Evolutionary conservation across 2,113 vertebrate genomes (phyloP).

Genomic region (Saccopteryx leptura): DNA sequence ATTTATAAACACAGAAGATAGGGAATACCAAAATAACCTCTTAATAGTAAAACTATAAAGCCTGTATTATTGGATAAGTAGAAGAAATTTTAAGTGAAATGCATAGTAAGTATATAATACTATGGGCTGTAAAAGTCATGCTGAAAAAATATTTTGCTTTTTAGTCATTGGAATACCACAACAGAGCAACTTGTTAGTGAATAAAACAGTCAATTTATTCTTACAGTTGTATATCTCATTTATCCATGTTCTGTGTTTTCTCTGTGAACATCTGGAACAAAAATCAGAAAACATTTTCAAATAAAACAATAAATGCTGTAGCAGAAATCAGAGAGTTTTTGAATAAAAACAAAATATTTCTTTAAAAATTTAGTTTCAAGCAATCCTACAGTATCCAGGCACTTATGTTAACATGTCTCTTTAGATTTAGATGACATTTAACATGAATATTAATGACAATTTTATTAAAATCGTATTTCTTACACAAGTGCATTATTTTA

Average conservation of each 20-base stretch:
- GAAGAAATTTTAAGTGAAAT: neutral
- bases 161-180: slow-evolving; percentile 72
- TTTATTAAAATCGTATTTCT: slow-evolving; percentile 82
- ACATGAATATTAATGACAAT: slow-evolving; percentile 85
- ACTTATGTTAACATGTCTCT: slow-evolving; percentile 72
- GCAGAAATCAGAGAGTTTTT: slow-evolving; percentile 81
- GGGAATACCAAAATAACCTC: slow-evolving; percentile 9
- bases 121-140: neutral
- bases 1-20: neutral
- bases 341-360: slow-evolving; percentile 82
- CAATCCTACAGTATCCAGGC: slow-evolving; percentile 70
- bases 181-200: slow-evolving; percentile 69
- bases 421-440: slow-evolving; percentile 81
- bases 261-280: slow-evolving; percentile 86
- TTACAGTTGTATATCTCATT: slow-evolving; percentile 76
- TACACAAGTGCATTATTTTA: slow-evolving; percentile 74
- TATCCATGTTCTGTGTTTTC: slow-evolving; percentile 75
- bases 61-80: neutral
- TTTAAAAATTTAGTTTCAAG: slow-evolving; percentile 71
- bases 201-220: slow-evolving; percentile 70
- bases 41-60: neutral
- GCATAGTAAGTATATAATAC: neutral
- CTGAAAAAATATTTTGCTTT: slow-evolving; percentile 33
- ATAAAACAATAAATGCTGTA: slow-evolving; percentile 80
- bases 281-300: slow-evolving; percentile 81